A percentile compares a stretch with the other conserved stretches of the same genome.
phyloP scores from a whole-genome alignment of 2,888 invertebrate species.

The Furcula furcula region DNA sequence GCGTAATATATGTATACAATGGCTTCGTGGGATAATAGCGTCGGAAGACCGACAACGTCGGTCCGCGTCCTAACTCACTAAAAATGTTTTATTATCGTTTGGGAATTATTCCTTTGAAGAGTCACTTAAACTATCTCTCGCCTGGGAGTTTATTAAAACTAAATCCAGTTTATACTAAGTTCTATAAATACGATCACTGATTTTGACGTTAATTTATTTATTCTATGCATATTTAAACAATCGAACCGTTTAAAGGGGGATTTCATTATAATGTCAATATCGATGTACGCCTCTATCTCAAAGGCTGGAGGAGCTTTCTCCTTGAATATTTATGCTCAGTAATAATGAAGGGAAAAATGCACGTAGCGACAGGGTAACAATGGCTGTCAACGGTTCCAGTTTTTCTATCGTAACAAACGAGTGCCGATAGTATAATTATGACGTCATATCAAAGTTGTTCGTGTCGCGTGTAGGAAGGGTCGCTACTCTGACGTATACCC shows the following conservation, averaged over 20 bases:
- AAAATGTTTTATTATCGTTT: constrained; percentile 27
- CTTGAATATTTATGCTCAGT: constrained; percentile 60
- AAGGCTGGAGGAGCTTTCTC: constrained; percentile 49
- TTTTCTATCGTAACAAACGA: constrained; percentile 33
- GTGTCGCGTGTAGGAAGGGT: constrained; percentile 35
- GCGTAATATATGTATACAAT: constrained; percentile 42
- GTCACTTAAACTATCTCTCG: no score
- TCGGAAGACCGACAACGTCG: constrained; percentile 28
- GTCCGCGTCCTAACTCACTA: constrained; percentile 24
- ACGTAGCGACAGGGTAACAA: constrained; percentile 45
- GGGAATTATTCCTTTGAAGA: constrained; percentile 26
- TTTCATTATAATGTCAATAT: constrained; percentile 63
- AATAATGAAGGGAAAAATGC: constrained; percentile 50
- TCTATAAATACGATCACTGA: constrained; percentile 18
- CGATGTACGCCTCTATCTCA: constrained; percentile 42
- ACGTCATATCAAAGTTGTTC: constrained; percentile 32
- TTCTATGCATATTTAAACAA: constrained; percentile 54
- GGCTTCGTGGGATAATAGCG: constrained; percentile 22
- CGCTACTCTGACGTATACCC: constrained; percentile 22
- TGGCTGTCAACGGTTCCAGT: constrained; percentile 38
- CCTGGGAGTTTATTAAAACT: constrained; percentile 24
- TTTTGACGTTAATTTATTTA: constrained; percentile 39
- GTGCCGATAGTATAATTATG: constrained; percentile 43
- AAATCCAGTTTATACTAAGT: constrained; percentile 23
- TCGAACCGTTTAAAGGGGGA: constrained; percentile 48